These are phyloP conservation scores for Phalera bucephala DNA, from an alignment of 2,888 invertebrate genomes.

Conservation along the genomic window DNA sequence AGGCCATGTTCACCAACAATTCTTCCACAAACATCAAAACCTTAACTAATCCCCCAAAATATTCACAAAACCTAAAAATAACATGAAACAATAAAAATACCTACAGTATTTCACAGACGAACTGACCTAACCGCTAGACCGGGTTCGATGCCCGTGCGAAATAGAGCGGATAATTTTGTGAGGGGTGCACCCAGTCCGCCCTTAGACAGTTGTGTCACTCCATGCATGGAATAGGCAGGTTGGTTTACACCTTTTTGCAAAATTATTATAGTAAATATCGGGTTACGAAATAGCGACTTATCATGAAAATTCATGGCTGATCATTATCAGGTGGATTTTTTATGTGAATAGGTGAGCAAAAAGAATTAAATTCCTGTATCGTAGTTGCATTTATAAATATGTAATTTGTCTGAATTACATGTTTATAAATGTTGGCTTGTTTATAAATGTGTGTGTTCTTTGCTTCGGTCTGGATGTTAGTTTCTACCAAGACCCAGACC, in stretches of 20 bases:
- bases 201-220: conserved; percentile 30
- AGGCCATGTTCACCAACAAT: not conserved
- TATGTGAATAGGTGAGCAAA: too few species aligned
- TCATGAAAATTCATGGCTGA: too few species aligned
- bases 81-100: conserved; percentile 22
- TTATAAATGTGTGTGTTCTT: too few species aligned
- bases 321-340: too few species aligned
- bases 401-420: too few species aligned
- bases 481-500: too few species aligned
- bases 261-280: conserved; percentile 16
- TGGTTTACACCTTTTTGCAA: conserved; percentile 27
- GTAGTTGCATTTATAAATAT: too few species aligned
- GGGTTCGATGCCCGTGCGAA: conserved; percentile 52
- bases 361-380: too few species aligned
- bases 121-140: conserved; percentile 35
- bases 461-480: too few species aligned
- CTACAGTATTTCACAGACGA: conserved; percentile 51
- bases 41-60: not conserved
- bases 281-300: conserved; percentile 10
- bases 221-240: conserved; percentile 30
- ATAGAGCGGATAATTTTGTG: conserved; percentile 52
- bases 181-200: conserved; percentile 16
- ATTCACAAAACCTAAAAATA: conserved; percentile 18
- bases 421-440: too few species aligned
- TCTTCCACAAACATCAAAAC: not conserved